Evolutionary conservation across 2,113 vertebrate genomes (phyloP), one percentile per base, ranked within the genome.

Genomic region (Pelecanoides urinatrix): DNA sequence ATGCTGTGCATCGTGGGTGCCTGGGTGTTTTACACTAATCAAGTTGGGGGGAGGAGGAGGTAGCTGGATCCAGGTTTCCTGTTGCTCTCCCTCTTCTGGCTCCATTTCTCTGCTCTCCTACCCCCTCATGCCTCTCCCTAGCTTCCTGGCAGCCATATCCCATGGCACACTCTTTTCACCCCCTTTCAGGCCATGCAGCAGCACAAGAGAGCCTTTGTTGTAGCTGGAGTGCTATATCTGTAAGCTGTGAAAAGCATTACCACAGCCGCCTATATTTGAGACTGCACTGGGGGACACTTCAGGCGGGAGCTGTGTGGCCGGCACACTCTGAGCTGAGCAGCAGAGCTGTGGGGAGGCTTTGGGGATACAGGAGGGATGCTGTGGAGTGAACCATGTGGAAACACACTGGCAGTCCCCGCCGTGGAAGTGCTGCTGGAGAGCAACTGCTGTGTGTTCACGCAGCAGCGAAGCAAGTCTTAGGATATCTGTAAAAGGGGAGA

Each of bases 151-250:
- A 88, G 79, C 77, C 21, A 3, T 66, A 56, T 59, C 52, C 75
- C 56, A 8, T 56, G 55, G 59, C 63, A 71, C 67, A 20, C 20
- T 73, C 40, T 65, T 91, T 73, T 86, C 67, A 88, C 11, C 49
- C 49, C 16, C 1, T 85, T 72, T 83, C 61, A 55, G 42, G 50
- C 44, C 2, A 0, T 25, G 50, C 75, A 70, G 50, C 8, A 76
- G 55, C 75, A 94, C 92, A 90, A 82, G 63, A 70, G 67, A 83
- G 82, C 42, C 86, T 86, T 90, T 96, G 94, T 86, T 83, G 45
- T 27, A 63, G 53, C 67, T 32, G 20, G 29, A 70, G n/a, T 4
- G 29, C 52, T 82, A 6, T 49, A 38, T 79, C 44, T 80, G 42
- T 59, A 13, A 49, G 62, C 75, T 62, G 53, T 73, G 80, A 40